These are phyloP conservation scores for Agrotis puta DNA, from an alignment of 2,888 invertebrate genomes.

Conservation along the genomic window DNA sequence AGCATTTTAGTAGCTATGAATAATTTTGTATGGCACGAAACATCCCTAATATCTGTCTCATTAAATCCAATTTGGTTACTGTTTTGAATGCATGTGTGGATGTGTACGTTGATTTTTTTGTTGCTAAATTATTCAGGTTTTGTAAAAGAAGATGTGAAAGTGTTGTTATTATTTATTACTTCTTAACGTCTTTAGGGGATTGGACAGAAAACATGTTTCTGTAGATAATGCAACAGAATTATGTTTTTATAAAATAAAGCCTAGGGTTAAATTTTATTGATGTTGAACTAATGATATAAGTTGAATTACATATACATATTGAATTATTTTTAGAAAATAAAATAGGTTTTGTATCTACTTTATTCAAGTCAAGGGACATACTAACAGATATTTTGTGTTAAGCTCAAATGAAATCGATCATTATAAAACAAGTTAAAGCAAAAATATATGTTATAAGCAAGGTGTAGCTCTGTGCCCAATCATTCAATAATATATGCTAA, in stretches of 20 bases:
- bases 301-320: no score
- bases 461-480: no score
- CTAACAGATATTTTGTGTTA: no score
- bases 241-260: no score
- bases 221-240: no score
- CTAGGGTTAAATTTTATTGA: neutral
- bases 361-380: neutral
- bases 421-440: no score
- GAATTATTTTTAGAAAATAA: no score
- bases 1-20: constrained; percentile 90
- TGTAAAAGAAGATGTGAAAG: constrained; percentile 35
- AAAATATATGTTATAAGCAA: no score
- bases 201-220: neutral
- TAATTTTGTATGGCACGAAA: constrained; percentile 89
- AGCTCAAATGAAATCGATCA: no score
- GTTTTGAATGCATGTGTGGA: constrained; percentile 77
- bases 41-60: constrained; percentile 89
- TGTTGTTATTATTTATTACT: constrained; percentile 37
- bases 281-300: no score
- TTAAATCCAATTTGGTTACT: constrained; percentile 89
- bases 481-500: no score
- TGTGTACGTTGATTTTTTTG: constrained; percentile 68
- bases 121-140: constrained; percentile 57
- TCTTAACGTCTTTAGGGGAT: constrained; percentile 23
- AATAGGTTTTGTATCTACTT: no score